Evolutionary conservation across 2,888 invertebrate species (phyloP), one percentile per base, ranked within the genome.

Genomic region (Coleophora flavipennella): DNA sequence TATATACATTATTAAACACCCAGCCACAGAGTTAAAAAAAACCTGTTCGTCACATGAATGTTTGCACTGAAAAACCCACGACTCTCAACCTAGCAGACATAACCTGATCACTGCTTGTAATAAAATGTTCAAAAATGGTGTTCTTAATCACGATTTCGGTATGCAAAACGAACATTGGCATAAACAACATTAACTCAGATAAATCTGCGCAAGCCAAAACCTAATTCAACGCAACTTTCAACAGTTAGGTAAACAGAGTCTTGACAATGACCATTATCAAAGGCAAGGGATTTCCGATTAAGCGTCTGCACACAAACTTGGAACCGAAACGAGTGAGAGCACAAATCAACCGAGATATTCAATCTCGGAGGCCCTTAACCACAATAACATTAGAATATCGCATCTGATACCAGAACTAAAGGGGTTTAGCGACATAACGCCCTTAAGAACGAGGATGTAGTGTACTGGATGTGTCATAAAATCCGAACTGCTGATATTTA

Each of bases 291-390:
- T 20, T 28, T 26, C 31, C 33, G 38, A 41, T 35, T 41, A 41
- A 35, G 20, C 13, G 27, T 10, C n/a, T 4, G 8, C 9, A 13
- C 11, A 14, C 27, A 33, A 38, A 27, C 38, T 33, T 33, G 14
- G 27, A 34, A 20, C 33, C 38, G 28, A 38, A n/a, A 38, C 27
- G 13, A 28, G 20, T 20, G 20, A 20, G 20, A 20, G 33, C 66
- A 77, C 79, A 78, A 81, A 81, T 81, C 80, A 81, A 56, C 54
- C 49, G 56, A 73, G 80, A 80, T 79, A 79, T 79, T 77, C 77
- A 79, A 81, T 81, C 81, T 79, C 59, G 53, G 65, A 41, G 40
- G 43, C 52, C 51, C 55, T 55, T 56, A 11, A 54, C 59, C 62
- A 70, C 72, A 75, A 70, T 72, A 72, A 75, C 74, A 77, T 81